These are phyloP conservation scores for Liopterus haemorrhoidalis DNA, from an alignment of 2,888 invertebrate species.

Conservation along the genomic window DNA sequence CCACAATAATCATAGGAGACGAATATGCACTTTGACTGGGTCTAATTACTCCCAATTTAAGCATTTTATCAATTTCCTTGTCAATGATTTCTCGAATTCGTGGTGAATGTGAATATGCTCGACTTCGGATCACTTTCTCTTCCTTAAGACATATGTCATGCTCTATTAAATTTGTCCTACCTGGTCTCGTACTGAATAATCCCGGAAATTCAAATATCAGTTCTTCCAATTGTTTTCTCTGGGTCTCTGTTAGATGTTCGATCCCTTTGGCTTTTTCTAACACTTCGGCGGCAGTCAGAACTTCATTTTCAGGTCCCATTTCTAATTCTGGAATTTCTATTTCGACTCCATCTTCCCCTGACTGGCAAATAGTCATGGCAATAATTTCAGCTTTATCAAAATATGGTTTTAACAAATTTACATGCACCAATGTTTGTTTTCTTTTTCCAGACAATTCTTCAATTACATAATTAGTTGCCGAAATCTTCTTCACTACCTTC, in stretches of 20 bases:
- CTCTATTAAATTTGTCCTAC: conserved; percentile 2
- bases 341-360: conserved; percentile 3
- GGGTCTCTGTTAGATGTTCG: background rate
- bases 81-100: conserved; percentile 4
- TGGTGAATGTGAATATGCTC: conserved; percentile 10
- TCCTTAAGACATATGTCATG: conserved; percentile 5
- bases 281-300: background rate
- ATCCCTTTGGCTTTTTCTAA: conserved; percentile 4
- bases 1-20: conserved; percentile 10
- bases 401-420: conserved; percentile 9
- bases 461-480: conserved; percentile 9
- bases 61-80: conserved; percentile 13
- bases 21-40: conserved; percentile 10
- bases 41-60: conserved; percentile 7
- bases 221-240: conserved; percentile 1
- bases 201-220: conserved; percentile 3
- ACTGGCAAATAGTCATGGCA: background rate
- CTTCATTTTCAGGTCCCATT: background rate
- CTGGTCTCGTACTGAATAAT: conserved; percentile 4
- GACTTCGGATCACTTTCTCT: conserved; percentile 2
- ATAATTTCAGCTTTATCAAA: conserved; percentile 9
- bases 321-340: conserved; percentile 6
- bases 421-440: conserved; percentile 7
- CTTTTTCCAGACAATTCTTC: conserved; percentile 3
- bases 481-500: conserved; percentile 9